Base-by-base conservation (phyloP, 2,888 invertebrate species). In the Torymus aiolomorphi region DNA sequence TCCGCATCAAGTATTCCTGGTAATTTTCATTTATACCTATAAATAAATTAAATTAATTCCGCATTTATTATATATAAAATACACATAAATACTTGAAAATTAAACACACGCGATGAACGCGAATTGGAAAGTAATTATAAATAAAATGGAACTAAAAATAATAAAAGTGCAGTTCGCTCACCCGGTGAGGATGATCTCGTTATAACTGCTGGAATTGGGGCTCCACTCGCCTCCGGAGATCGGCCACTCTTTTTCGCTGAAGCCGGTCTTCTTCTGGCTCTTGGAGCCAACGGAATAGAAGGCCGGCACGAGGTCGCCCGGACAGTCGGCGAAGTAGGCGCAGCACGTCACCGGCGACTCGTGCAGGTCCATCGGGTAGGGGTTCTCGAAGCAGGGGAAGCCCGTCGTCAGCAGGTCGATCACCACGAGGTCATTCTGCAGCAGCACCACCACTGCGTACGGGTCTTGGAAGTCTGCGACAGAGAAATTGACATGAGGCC, bases 361-460 rank as follows among this genome's bases (percentile, higher is more conserved):
- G 92, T 99, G 99, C 86, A 99, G 94, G 92, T 99, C 99, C 98
- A 99, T 98, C 82, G 99, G 97, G 92, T 99, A 99, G 63, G 99
- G 99, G 92, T 98, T 98, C 92, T 99, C 98, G 92, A 98, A 97
- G 92, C 98, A 98, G 31, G 99, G 99, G 92, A 98, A 99, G 89
- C 98, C 98, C 80, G 96, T 94, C 70, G 97, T 95, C 89, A 95
- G 95, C 89, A 99, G 94, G 92, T 99, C 99, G 91, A 99, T 97
- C 88, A 99, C 96, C 90, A 99, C 98, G 91, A 99, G 93, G 92
- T 99, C 99, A 92, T 97, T 97, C 92, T 98, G 97, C 86, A 99
- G 95, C 81, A 99, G 94, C 86, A 99, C 99, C 88, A 98, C 97
- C 90, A 99, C 97, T 89, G 98, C 98, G 91, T 97, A 98, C 73